Evolutionary conservation across 2,888 invertebrate genomes (phyloP).

Genomic region (Stomorhina lunata): DNA sequence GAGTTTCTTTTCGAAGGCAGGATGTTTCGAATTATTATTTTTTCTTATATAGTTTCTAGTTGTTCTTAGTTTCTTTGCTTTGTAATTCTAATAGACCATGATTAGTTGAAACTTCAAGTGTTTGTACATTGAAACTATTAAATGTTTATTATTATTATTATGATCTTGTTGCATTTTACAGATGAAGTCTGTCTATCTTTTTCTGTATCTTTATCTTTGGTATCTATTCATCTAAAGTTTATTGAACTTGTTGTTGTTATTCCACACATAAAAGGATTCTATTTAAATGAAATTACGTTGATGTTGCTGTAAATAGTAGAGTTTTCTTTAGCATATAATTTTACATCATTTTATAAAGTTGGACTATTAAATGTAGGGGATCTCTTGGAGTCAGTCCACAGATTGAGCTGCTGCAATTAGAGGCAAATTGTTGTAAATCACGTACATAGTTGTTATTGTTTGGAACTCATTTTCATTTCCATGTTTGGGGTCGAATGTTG

Average conservation of each 20-base stretch:
- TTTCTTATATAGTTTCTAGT: background rate
- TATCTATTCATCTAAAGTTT: conserved; percentile 27
- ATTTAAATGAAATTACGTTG: conserved; percentile 22
- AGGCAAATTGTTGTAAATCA: conserved; percentile 22
- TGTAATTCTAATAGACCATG: conserved; percentile 43
- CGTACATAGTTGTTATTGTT: background rate
- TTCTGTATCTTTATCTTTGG: background rate
- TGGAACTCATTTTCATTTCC: background rate
- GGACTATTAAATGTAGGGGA: background rate
- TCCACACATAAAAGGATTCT: conserved; percentile 39
- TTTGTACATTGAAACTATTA: conserved; percentile 17
- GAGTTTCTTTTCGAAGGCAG: conserved; percentile 40
- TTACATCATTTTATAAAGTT: conserved; percentile 22
- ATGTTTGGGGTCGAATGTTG: conserved; percentile 19
- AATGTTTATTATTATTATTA: conserved; percentile 43
- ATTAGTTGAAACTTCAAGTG: conserved; percentile 49
- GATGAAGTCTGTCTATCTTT: conserved; percentile 13
- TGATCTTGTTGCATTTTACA: background rate
- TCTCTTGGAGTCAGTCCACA: background rate
- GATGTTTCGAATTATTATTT: conserved; percentile 41
- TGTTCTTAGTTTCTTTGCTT: background rate
- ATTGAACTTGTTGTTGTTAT: conserved; percentile 22
- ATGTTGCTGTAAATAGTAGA: background rate
- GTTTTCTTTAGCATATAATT: conserved; percentile 19
- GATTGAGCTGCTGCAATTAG: background rate